phyloP scores from a whole-genome alignment of 1,140 invertebrate species.

The Cotesia typhae region DNA sequence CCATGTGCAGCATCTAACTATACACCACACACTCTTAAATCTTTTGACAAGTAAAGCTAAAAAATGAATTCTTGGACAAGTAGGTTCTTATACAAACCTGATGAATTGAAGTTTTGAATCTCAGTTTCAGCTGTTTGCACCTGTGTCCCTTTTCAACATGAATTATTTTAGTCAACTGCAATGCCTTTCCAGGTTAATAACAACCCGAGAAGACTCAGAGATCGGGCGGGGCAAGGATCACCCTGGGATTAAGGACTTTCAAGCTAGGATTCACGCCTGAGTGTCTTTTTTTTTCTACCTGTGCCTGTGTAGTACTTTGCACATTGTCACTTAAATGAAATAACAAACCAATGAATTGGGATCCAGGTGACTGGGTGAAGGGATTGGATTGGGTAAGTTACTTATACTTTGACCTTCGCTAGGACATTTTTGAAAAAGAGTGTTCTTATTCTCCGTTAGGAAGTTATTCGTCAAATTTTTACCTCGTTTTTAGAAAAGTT shows the following conservation, averaged over 20 bases:
- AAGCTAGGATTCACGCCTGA: constrained; percentile 43
- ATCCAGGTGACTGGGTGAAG: constrained; percentile 42
- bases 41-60: too few species aligned
- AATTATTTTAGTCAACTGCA: constrained; percentile 24
- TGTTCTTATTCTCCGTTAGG: too few species aligned
- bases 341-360: constrained; percentile 28
- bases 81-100: constrained; percentile 8
- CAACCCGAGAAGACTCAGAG: not conserved
- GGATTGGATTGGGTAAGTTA: constrained; percentile 46
- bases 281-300: constrained; percentile 20
- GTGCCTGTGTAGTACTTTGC: not conserved
- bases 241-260: constrained; percentile 57
- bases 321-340: not conserved
- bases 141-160: constrained; percentile 54
- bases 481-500: too few species aligned
- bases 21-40: too few species aligned
- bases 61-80: not conserved
- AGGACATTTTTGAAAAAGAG: constrained; percentile 53
- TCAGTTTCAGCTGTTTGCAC: not conserved
- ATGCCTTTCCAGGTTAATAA: constrained; percentile 39
- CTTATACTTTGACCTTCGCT: constrained; percentile 57
- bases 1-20: constrained; percentile 52
- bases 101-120: not conserved
- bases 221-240: constrained; percentile 51
- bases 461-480: too few species aligned